Evolutionary conservation across 2,888 invertebrate genomes (phyloP).

Genomic region (Coelogynopora nodosa): DNA sequence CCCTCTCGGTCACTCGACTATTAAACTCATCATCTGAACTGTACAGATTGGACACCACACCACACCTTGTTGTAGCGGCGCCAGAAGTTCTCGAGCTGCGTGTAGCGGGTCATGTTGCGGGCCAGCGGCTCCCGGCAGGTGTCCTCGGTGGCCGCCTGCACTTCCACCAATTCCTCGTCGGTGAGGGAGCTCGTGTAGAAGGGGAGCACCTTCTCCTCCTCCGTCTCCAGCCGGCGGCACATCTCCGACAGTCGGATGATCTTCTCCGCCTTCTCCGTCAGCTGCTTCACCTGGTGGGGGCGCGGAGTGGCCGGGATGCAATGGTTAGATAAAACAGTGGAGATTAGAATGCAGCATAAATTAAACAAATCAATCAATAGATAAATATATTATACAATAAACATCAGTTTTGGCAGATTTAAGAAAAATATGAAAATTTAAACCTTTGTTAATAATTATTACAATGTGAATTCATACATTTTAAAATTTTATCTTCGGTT

Average conservation of each 20-base stretch:
- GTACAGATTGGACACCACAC: too few species aligned
- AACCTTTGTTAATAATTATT: too few species aligned
- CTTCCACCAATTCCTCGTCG: slow-evolving; percentile 58
- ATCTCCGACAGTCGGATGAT: slow-evolving; percentile 51
- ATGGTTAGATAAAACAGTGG: too few species aligned
- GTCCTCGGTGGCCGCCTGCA: slow-evolving; percentile 55
- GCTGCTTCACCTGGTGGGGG: slow-evolving; percentile 54
- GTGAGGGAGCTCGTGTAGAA: slow-evolving; percentile 61
- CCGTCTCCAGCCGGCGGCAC: slow-evolving; percentile 61
- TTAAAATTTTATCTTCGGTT: too few species aligned
- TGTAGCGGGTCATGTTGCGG: slow-evolving; percentile 60
- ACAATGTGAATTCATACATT: too few species aligned
- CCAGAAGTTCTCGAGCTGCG: slow-evolving; percentile 70
- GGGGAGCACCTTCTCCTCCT: slow-evolving; percentile 62
- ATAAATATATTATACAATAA: too few species aligned
- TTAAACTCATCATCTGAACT: too few species aligned
- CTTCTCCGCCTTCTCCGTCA: slow-evolving; percentile 41
- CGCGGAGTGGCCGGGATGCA: not conserved
- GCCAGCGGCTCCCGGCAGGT: slow-evolving; percentile 56
- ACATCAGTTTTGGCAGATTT: too few species aligned
- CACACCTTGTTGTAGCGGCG: slow-evolving; percentile 66
- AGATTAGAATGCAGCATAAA: too few species aligned
- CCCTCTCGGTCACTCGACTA: too few species aligned
- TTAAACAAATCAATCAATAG: too few species aligned
- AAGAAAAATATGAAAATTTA: too few species aligned